phyloP scores from a whole-genome alignment of 2,797 vertebrate genomes.

The Loris lydekkerianus region DNA sequence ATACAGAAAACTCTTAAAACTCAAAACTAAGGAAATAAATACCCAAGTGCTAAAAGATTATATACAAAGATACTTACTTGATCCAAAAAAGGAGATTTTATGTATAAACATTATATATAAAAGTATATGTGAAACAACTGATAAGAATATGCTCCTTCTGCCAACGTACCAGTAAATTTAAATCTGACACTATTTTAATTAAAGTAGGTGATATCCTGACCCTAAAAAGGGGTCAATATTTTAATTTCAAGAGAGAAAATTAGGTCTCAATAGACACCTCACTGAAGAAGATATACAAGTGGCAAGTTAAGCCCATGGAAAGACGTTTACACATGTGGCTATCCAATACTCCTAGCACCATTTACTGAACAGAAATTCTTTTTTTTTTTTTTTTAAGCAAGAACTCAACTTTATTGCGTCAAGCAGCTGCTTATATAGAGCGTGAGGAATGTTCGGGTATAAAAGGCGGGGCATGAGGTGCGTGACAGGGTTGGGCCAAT shows the following conservation, averaged over 20 bases:
- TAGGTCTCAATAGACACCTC: neutral
- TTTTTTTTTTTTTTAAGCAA: no score
- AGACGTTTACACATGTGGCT: neutral
- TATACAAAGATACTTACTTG: neutral
- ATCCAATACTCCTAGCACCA: no score
- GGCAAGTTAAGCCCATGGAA: neutral
- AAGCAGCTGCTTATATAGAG: no score
- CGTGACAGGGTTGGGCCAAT: no score
- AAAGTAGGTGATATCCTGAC: slow-evolving; percentile 18
- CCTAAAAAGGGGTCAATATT: neutral
- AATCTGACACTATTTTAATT: slow-evolving; percentile 30
- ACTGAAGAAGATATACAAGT: neutral
- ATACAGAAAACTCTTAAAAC: neutral
- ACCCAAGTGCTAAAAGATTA: neutral
- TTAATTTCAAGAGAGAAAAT: slow-evolving; percentile 52
- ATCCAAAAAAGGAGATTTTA: neutral
- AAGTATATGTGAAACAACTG: neutral
- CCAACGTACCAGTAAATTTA: neutral
- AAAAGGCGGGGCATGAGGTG: no score
- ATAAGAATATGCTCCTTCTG: neutral
- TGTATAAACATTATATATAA: neutral
- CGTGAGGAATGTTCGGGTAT: no score
- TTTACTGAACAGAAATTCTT: no score
- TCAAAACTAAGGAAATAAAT: neutral
- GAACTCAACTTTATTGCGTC: no score